A percentile compares a stretch with the other conserved stretches of the same genome.
These are phyloP conservation scores for Diorhabda elongata DNA, from an alignment of 1,140 invertebrate genomes.

Conservation along the genomic window DNA sequence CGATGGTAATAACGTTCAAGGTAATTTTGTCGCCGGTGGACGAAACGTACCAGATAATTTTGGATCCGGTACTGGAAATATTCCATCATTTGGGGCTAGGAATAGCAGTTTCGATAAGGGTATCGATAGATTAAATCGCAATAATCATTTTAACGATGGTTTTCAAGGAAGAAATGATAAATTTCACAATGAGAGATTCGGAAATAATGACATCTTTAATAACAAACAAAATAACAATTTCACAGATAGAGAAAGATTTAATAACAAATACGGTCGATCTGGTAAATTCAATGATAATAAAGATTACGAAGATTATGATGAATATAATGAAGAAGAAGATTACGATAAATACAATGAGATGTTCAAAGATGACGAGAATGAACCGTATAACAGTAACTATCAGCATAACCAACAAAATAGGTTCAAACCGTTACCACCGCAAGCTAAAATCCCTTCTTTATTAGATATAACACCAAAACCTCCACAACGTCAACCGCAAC, in stretches of 20 bases:
- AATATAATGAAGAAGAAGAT: slow-evolving; percentile 23
- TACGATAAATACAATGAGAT: slow-evolving; percentile 30
- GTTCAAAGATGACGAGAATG: slow-evolving; percentile 25
- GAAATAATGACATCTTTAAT: neutral
- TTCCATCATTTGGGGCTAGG: neutral
- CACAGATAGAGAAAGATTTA: too few relatives aligned
- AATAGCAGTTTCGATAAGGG: slow-evolving; percentile 5
- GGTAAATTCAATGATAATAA: neutral
- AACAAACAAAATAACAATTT: too few relatives aligned
- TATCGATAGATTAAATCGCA: slow-evolving; percentile 13
- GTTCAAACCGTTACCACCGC: neutral
- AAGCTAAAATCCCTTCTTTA: neutral
- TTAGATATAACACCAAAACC: slow-evolving; percentile 4
- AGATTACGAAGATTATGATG: slow-evolving; percentile 14
- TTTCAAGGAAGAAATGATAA: slow-evolving; percentile 13
- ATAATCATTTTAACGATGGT: slow-evolving; percentile 17
- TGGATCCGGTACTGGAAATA: slow-evolving; percentile 7
- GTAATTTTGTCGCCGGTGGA: neutral
- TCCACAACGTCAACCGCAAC: neutral
- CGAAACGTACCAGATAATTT: slow-evolving; percentile 4
- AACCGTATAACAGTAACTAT: neutral
- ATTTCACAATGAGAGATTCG: slow-evolving; percentile 16
- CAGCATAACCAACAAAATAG: neutral
- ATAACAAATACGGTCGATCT: neutral
- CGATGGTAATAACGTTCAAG: too few relatives aligned